phyloP scores from a whole-genome alignment of 2,888 invertebrate genomes.

The Choreutis nemorana region DNA sequence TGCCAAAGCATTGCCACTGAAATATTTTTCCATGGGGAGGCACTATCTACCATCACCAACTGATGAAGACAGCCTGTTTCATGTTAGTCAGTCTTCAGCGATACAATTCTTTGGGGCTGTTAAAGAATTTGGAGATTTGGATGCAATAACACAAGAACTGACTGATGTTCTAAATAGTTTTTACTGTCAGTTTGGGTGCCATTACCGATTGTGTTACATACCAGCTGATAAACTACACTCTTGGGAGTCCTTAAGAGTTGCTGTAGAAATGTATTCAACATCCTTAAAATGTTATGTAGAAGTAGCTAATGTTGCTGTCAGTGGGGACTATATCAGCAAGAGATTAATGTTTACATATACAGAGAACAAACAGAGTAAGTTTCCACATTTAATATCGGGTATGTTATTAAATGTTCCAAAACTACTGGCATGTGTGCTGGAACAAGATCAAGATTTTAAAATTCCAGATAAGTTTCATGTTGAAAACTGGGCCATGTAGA shows the following conservation, averaged over 20 bases:
- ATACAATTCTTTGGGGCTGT: constrained; percentile 72
- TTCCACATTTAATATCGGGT: constrained; percentile 75
- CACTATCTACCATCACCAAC: constrained; percentile 66
- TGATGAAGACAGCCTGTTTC: constrained; percentile 65
- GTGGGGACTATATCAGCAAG: constrained; percentile 79
- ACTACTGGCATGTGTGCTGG: constrained; percentile 76
- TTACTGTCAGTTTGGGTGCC: constrained; percentile 72
- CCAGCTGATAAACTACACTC: constrained; percentile 68
- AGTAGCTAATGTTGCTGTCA: constrained; percentile 77
- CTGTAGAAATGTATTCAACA: constrained; percentile 79
- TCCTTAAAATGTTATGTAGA: constrained; percentile 70
- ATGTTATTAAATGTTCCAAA: constrained; percentile 77
- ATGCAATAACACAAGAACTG: constrained; percentile 63
- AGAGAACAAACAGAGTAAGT: constrained; percentile 65
- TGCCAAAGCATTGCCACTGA: constrained; percentile 70
- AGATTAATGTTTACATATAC: constrained; percentile 75
- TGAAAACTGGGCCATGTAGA: constrained; percentile 25
- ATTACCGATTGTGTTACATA: constrained; percentile 70
- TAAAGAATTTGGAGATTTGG: constrained; percentile 49
- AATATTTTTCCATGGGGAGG: constrained; percentile 74
- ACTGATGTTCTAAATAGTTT: constrained; percentile 56
- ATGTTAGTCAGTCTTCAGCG: constrained; percentile 73
- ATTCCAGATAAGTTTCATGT: constrained; percentile 34
- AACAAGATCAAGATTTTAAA: constrained; percentile 56
- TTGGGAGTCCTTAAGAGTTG: constrained; percentile 74